Base-by-base conservation (phyloP, 2,113 vertebrate species). In the Heterotilapia buettikoferi region DNA sequence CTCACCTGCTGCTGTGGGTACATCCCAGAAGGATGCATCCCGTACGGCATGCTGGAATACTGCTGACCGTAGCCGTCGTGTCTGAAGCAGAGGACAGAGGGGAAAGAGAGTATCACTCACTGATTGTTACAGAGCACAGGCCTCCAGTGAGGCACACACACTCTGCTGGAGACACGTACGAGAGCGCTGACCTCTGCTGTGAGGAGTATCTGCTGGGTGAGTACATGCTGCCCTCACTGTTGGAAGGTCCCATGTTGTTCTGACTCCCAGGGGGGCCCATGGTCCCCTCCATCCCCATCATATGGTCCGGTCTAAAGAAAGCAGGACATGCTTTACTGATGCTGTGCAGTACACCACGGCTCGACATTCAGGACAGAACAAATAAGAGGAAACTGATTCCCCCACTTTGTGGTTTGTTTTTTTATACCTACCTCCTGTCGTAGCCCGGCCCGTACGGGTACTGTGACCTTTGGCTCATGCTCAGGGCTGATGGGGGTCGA, bases 1-100 rank as follows among this genome's bases (percentile, higher is more conserved):
- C 94, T 96, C 96, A 99, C 99, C 97, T 98, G 98, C 95, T 99
- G 98, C 91, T 99, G 99, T 80, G 98, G 97, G 90, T 98, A 99
- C 96, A 99, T 98, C 94, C 98, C 98, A 84, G 98, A 97, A 36
- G 98, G 98, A 96, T 98, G 99, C 87, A 97, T 97, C 92, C 97
- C 97, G 83, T 99, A 99, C 1, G 98, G 96, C 88, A 98, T 97
- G 92, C 96, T 96, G 93, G 98, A 97, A 95, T 99, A 99, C 96
- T 99, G 99, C 94, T 98, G 98, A 50, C 97, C 95, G 5, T 98
- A 99, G 29, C 98, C 96, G 24, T 99, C 98, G 84, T 99, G 98
- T 94, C 99, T 98, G 88, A 88, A 92, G 82, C 19, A 85, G 61
- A 86, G 40, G 47, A 57, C 21, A 76, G 7, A 45, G 79, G 79